Evolutionary conservation across 2,113 vertebrate species (phyloP).

Genomic region (Campylorhamphus procurvoides): DNA sequence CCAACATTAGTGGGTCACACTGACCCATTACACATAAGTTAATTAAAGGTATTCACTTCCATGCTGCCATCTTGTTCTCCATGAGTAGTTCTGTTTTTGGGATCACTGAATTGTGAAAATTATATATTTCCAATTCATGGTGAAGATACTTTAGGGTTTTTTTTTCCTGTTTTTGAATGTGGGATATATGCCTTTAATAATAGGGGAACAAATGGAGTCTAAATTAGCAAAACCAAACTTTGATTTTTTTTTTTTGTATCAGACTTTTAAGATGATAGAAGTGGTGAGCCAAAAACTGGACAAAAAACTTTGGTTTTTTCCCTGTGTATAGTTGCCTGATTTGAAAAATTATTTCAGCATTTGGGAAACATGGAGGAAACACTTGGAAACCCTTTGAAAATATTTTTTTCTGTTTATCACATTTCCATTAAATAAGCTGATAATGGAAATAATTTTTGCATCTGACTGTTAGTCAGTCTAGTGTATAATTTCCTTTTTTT

Average conservation of each 20-base stretch:
- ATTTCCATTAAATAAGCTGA: not conserved
- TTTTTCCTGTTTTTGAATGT: not conserved
- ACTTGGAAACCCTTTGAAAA: not conserved
- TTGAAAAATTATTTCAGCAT: not conserved
- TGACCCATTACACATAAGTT: not conserved
- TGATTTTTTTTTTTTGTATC: not conserved
- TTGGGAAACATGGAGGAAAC: not conserved
- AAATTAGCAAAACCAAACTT: not conserved
- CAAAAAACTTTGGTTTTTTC: not conserved
- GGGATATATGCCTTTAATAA: not conserved
- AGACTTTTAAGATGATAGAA: not conserved
- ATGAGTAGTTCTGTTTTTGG: not conserved
- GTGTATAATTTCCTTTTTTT: not conserved
- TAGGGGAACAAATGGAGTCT: not conserved
- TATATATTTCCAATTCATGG: rapidly evolving
- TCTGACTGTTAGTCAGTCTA: not conserved
- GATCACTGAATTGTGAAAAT: not conserved
- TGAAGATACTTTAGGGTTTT: not conserved
- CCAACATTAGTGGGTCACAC: not conserved
- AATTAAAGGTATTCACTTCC: not conserved
- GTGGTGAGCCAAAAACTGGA: not conserved
- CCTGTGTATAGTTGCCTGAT: not conserved
- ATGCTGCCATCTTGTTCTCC: not conserved
- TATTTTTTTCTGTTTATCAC: not conserved
- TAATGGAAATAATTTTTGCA: not conserved